Conservation (phyloP, 2,113 vertebrate genomes). For the Canis aureus region DNA sequence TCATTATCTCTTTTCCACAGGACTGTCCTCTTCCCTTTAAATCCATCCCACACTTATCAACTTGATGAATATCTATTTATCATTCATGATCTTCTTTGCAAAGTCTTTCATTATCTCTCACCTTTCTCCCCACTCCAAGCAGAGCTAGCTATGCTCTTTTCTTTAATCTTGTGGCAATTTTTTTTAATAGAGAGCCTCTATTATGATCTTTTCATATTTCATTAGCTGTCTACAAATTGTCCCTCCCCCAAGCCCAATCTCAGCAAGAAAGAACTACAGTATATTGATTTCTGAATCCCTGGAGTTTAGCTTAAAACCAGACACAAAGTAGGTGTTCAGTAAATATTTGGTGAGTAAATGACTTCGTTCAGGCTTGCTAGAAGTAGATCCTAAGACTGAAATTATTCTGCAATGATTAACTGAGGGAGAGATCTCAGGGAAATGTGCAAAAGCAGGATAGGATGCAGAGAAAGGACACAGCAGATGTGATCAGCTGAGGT, state of each 20-base stretch:
- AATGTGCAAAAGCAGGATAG: not conserved
- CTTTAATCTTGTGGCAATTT: not conserved
- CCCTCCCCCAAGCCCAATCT: not conserved
- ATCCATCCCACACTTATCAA: not conserved
- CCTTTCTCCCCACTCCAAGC: not conserved
- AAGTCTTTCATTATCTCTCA: not conserved
- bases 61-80: conserved; percentile 25
- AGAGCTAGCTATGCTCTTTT: not conserved
- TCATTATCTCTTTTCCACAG: not conserved
- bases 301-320: conserved; percentile 21
- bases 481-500: not conserved
- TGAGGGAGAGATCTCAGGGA: not conserved
- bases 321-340: conserved; percentile 9
- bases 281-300: not conserved
- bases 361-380: not conserved
- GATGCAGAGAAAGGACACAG: not conserved
- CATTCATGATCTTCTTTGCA: not conserved
- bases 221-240: not conserved
- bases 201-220: not conserved
- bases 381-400: not conserved
- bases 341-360: conserved; percentile 22
- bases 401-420: not conserved
- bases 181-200: not conserved
- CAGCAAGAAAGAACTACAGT: not conserved
- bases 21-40: not conserved